Conservation (phyloP, 2,888 invertebrate species). For the Rhimphoctona megacephalus region DNA sequence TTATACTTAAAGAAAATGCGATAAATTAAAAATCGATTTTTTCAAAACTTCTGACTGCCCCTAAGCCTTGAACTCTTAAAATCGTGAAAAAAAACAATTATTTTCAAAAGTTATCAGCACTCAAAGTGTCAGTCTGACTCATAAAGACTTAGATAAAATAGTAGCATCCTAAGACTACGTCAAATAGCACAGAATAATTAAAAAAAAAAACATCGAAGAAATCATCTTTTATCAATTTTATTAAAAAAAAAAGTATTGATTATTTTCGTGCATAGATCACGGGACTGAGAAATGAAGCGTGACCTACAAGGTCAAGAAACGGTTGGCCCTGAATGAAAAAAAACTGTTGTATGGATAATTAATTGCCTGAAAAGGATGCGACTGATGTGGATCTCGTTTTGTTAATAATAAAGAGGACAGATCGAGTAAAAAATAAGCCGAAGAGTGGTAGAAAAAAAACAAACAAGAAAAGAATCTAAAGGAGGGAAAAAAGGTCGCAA, state of each 20-base stretch:
- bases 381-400: neutral
- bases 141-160: no score
- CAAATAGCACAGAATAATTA: no score
- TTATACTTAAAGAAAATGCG: neutral
- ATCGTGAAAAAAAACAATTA: no score
- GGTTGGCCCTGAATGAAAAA: neutral
- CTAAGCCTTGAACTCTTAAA: no score
- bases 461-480: neutral
- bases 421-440: neutral
- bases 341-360: neutral
- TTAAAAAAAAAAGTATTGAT: no score
- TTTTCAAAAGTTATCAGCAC: no score
- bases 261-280: neutral
- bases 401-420: neutral
- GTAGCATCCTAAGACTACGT: no score
- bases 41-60: neutral
- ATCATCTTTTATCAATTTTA: no score
- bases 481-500: slow-evolving; percentile 6
- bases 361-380: neutral
- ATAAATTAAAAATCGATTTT: neutral
- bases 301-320: no score
- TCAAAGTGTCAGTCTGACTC: no score
- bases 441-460: neutral
- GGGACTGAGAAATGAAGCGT: neutral
- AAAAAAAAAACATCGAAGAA: no score